These are phyloP conservation scores for Trichomycterus rosablanca DNA, from an alignment of 2,113 vertebrate genomes.

Conservation along the genomic window DNA sequence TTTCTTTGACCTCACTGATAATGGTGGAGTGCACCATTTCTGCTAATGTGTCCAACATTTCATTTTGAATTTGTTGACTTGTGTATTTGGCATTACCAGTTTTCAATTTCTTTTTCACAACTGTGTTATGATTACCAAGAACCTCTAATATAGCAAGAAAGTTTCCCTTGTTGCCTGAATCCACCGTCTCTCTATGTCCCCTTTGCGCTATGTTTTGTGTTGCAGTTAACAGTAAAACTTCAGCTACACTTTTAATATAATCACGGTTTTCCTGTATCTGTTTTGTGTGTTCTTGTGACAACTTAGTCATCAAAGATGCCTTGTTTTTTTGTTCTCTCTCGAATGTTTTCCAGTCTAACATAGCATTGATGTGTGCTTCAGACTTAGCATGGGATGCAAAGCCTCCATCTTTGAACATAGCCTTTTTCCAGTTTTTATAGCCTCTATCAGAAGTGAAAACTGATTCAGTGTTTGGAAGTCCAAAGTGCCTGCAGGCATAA, in stretches of 20 bases:
- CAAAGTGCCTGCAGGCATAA: no score
- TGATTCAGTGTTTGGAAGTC: no score
- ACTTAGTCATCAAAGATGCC: conserved; percentile 17
- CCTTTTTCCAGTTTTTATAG: neutral
- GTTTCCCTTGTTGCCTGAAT: conserved; percentile 14
- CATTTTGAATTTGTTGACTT: conserved; percentile 30
- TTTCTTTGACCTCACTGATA: conserved; percentile 30
- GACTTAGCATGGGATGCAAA: conserved; percentile 34
- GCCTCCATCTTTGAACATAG: conserved; percentile 18
- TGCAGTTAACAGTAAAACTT: conserved; percentile 26
- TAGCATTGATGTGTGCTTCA: conserved; percentile 31
- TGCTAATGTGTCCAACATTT: conserved; percentile 19
- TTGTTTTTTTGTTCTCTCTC: conserved; percentile 16
- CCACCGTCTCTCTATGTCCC: no score
- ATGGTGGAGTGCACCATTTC: conserved; percentile 27
- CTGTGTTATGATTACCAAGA: conserved; percentile 25
- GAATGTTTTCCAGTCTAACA: conserved; percentile 17
- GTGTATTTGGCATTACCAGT: conserved; percentile 35
- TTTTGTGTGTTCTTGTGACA: neutral
- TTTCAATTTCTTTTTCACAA: conserved; percentile 25
- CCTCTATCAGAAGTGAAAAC: neutral
- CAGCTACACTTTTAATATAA: conserved; percentile 33
- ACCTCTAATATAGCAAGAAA: conserved; percentile 34
- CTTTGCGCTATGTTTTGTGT: conserved; percentile 26
- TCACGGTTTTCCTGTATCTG: conserved; percentile 14